Conservation (phyloP, 2,888 invertebrate genomes). For the Erebia aethiops region DNA sequence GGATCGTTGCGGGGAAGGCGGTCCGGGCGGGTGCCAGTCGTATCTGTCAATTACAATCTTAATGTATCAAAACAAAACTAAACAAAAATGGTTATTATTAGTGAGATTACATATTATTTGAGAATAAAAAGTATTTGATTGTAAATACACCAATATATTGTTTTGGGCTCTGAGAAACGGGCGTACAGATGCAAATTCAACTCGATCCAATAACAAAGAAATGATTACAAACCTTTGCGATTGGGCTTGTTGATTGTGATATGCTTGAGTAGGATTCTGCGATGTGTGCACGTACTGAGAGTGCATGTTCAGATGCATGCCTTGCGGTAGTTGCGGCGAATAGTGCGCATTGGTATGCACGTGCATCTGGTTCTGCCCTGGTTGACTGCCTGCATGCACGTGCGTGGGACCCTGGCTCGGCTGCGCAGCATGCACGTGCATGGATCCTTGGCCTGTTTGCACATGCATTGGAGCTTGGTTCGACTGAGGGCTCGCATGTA, state of each 20-base stretch:
- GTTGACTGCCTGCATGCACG: slow-evolving; percentile 37
- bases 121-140: too few species aligned
- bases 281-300: slow-evolving; percentile 42
- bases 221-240: slow-evolving; percentile 55
- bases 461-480: slow-evolving; percentile 35
- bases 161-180: too few species aligned
- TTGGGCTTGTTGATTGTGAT: slow-evolving; percentile 55
- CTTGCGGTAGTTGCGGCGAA: slow-evolving; percentile 49
- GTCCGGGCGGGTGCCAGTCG: slow-evolving; percentile 75
- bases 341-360: slow-evolving; percentile 47
- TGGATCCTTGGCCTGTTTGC: slow-evolving; percentile 35
- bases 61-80: background rate
- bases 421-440: slow-evolving; percentile 38
- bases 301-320: slow-evolving; percentile 46
- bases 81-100: background rate
- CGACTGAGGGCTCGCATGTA: slow-evolving; percentile 30
- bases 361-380: slow-evolving; percentile 46
- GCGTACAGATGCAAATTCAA: too few species aligned
- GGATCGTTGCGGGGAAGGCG: slow-evolving; percentile 78
- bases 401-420: slow-evolving; percentile 35
- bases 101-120: too few species aligned
- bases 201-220: background rate
- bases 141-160: too few species aligned
- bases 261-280: slow-evolving; percentile 47
- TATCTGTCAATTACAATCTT: slow-evolving; percentile 53